Evolutionary conservation across 2,797 vertebrate species (phyloP).

Genomic region (Pantherophis vulpinus): DNA sequence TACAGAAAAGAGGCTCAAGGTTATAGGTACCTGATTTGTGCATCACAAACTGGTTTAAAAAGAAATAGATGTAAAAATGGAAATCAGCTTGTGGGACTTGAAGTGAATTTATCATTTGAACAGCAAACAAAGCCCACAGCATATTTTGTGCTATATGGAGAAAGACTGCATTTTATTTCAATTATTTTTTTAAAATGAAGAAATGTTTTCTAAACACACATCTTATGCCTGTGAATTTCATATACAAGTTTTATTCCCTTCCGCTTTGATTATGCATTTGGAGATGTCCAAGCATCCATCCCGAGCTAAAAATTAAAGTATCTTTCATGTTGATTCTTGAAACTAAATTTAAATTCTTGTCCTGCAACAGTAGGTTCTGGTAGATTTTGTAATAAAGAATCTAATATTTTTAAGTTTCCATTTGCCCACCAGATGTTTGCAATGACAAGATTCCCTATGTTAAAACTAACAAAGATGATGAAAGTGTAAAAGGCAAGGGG

Average conservation of each 20-base stretch:
- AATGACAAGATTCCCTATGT: conserved; percentile 70
- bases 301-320: not conserved
- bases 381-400: conserved; percentile 44
- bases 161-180: not conserved
- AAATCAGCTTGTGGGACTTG: not conserved
- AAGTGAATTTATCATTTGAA: not conserved
- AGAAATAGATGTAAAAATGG: not conserved
- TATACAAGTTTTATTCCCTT: not conserved
- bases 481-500: conserved; percentile 52
- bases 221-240: not conserved
- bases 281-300: not conserved
- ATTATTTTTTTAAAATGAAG: not conserved
- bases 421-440: conserved; percentile 76
- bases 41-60: not conserved
- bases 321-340: not conserved
- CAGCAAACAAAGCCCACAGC: not conserved
- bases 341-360: not conserved
- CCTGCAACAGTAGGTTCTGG: not conserved
- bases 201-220: not conserved
- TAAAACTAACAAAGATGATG: conserved; percentile 66
- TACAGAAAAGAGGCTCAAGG: not conserved
- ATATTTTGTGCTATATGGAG: not conserved
- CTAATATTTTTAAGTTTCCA: conserved; percentile 45
- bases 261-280: not conserved
- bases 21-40: not conserved